These are phyloP conservation scores for Arothron firmamentum DNA, from an alignment of 2,113 vertebrate species.

Conservation along the genomic window DNA sequence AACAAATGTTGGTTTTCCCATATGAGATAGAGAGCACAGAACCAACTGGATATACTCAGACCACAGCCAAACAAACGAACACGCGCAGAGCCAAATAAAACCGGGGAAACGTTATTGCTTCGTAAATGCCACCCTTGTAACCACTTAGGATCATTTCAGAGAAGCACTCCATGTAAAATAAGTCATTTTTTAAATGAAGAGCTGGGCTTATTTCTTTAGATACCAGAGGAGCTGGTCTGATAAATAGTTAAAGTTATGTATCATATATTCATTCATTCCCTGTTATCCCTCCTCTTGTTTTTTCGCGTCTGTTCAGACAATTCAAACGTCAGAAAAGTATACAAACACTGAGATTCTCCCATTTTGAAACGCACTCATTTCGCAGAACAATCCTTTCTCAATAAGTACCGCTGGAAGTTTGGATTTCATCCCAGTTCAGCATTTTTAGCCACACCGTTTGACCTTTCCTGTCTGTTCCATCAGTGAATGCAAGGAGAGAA, in stretches of 20 bases:
- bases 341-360: neutral
- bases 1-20: slow-evolving; percentile 59
- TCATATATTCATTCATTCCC: neutral
- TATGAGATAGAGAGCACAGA: slow-evolving; percentile 38
- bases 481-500: slow-evolving; percentile 37
- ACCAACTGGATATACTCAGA: slow-evolving; percentile 43
- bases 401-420: neutral
- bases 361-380: slow-evolving; percentile 1
- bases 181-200: slow-evolving; percentile 1
- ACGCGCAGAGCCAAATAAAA: slow-evolving; percentile 36
- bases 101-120: slow-evolving; percentile 23
- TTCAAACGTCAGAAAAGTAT: neutral
- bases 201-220: neutral
- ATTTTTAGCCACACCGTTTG: slow-evolving; percentile 26
- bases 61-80: slow-evolving; percentile 35
- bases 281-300: slow-evolving; percentile 3
- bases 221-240: too few species aligned
- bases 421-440: slow-evolving; percentile 32
- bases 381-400: neutral
- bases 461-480: slow-evolving; percentile 41
- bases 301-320: neutral
- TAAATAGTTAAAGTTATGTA: neutral
- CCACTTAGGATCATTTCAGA: slow-evolving; percentile 1
- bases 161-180: slow-evolving; percentile 8
- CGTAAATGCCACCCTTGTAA: slow-evolving; percentile 15